Conservation (phyloP, 2,888 invertebrate species). For the Ferrisia virgata region DNA sequence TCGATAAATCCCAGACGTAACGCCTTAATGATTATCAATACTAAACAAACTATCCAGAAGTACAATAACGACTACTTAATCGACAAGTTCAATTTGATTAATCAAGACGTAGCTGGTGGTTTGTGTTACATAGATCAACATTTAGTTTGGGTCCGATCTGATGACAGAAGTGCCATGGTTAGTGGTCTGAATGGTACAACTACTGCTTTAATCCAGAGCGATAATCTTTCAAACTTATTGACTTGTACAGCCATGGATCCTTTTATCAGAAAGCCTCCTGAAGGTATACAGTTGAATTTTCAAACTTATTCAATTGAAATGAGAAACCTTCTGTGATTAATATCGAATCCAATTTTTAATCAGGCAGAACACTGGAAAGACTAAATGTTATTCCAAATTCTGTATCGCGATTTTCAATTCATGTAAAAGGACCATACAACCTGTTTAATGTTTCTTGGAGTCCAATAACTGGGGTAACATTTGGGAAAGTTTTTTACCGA, state of each 20-base stretch:
- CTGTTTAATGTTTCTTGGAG: conserved; percentile 82
- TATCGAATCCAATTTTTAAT: conserved; percentile 48
- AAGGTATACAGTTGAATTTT: neutral
- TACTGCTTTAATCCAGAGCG: conserved; percentile 65
- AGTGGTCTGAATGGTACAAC: conserved; percentile 73
- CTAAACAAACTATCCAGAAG: neutral
- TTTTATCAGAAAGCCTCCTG: conserved; percentile 53
- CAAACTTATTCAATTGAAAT: too few relatives aligned
- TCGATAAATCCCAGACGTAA: conserved; percentile 28
- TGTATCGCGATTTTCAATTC: conserved; percentile 65
- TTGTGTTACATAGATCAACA: conserved; percentile 77
- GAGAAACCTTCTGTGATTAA: neutral
- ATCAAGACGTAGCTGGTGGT: conserved; percentile 56
- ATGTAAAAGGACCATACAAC: conserved; percentile 71
- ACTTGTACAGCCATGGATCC: conserved; percentile 72
- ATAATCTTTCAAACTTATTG: conserved; percentile 64
- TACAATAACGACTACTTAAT: neutral
- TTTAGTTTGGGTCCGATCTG: conserved; percentile 74
- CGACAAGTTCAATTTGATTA: conserved; percentile 39
- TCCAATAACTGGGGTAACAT: conserved; percentile 69
- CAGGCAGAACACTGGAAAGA: neutral
- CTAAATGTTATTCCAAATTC: conserved; percentile 72
- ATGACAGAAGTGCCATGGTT: conserved; percentile 69
- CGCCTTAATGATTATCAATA: conserved; percentile 16
- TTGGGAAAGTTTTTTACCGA: conserved; percentile 79